Evolutionary conservation across 2,797 vertebrate species (phyloP).

Genomic region (Xenopus petersii): DNA sequence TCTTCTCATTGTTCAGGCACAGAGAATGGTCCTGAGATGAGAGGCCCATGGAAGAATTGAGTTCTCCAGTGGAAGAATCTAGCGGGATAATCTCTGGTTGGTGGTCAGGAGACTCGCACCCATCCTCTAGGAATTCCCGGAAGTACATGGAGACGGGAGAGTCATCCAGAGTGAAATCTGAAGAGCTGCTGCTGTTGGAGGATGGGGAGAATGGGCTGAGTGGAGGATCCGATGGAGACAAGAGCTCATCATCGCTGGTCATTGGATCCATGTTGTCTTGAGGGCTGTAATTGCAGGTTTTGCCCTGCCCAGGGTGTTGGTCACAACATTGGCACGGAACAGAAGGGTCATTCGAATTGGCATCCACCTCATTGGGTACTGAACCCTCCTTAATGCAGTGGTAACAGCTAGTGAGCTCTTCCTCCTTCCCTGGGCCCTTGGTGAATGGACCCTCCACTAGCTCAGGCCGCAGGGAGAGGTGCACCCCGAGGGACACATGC

Average conservation of each 20-base stretch:
- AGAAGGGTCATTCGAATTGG: slow-evolving; percentile 89
- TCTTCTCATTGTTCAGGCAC: background rate
- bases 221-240: slow-evolving; percentile 52
- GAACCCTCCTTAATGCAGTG: slow-evolving; percentile 17
- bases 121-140: slow-evolving; percentile 55
- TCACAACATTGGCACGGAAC: slow-evolving; percentile 85
- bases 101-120: slow-evolving; percentile 49
- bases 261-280: slow-evolving; percentile 73
- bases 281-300: slow-evolving; percentile 51
- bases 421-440: slow-evolving; percentile 33
- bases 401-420: slow-evolving; percentile 27
- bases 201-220: slow-evolving; percentile 71
- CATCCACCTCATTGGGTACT: slow-evolving; percentile 62
- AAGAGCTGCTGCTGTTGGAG: slow-evolving; percentile 92
- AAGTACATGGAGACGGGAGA: slow-evolving; percentile 71
- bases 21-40: background rate
- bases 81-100: slow-evolving; percentile 55
- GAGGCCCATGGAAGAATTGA: background rate
- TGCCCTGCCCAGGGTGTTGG: slow-evolving; percentile 65
- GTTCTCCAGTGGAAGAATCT: slow-evolving; percentile 35
- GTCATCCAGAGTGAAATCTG: slow-evolving; percentile 86
- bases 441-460: slow-evolving; percentile 57
- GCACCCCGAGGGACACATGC: slow-evolving; percentile 71
- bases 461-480: slow-evolving; percentile 66
- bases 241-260: slow-evolving; percentile 56